These are phyloP conservation scores for Drosophila novamexicana DNA, from an alignment of 1,140 invertebrate species.

Conservation along the genomic window DNA sequence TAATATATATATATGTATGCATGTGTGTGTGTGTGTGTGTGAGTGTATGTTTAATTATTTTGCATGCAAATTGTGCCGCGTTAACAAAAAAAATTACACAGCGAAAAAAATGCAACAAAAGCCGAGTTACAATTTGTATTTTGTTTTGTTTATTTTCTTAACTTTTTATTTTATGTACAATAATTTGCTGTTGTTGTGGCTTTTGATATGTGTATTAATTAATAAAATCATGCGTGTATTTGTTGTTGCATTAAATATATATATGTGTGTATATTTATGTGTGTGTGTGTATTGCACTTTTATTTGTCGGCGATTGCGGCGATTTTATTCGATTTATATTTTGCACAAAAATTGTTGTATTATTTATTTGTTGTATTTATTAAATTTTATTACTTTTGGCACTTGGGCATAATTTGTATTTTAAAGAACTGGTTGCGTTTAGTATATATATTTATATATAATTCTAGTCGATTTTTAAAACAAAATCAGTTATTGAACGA, in stretches of 20 bases:
- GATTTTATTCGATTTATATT: conserved; percentile 64
- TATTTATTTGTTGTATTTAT: conserved; percentile 17
- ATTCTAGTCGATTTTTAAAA: conserved; percentile 73
- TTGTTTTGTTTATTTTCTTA: conserved; percentile 21
- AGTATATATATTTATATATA: conserved; percentile 1
- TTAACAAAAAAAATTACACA: conserved; percentile 61
- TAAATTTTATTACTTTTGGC: conserved; percentile 18
- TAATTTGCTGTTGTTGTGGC: conserved; percentile 18
- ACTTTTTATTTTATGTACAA: conserved; percentile 24
- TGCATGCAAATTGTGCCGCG: conserved; percentile 36
- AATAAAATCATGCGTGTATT: conserved; percentile 59
- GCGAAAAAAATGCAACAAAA: conserved; percentile 66
- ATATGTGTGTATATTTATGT: conserved; percentile 33
- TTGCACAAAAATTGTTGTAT: conserved; percentile 45
- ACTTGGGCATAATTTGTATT: conserved; percentile 31
- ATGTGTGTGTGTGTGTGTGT: conserved; percentile 12
- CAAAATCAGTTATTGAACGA: conserved; percentile 66
- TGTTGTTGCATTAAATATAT: conserved; percentile 40
- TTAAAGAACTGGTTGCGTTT: conserved; percentile 46
- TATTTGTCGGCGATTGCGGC: background rate
- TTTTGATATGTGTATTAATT: conserved; percentile 54
- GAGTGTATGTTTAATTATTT: conserved; percentile 27
- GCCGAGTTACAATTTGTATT: conserved; percentile 46
- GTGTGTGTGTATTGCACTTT: conserved; percentile 61
- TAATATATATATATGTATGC: conserved; percentile 8